phyloP scores from a whole-genome alignment of 2,797 vertebrate species.

The Sparus aurata region DNA sequence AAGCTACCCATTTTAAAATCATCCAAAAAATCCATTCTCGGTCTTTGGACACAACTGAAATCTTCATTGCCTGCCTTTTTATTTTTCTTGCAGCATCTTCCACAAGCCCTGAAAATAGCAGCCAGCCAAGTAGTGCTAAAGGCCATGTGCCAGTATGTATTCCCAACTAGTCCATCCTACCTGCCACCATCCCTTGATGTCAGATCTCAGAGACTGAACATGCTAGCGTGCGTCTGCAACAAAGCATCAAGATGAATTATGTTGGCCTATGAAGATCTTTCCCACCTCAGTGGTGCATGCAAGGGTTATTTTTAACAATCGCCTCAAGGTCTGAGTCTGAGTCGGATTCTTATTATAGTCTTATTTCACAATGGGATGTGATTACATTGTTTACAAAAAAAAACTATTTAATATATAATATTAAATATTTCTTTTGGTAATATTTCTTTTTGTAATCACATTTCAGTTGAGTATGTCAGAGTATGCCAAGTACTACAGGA shows the following conservation, averaged over 20 bases:
- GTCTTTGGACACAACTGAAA: background rate
- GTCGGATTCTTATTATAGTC: too few relatives aligned
- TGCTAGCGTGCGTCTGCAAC: background rate
- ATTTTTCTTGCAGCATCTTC: background rate
- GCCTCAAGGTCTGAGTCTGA: background rate
- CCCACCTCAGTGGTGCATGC: too few relatives aligned
- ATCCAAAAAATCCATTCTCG: background rate
- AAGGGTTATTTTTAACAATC: background rate
- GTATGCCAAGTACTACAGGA: background rate
- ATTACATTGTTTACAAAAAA: too few relatives aligned
- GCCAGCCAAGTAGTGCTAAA: background rate
- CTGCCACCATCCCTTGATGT: background rate
- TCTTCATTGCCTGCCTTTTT: background rate
- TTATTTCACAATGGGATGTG: too few relatives aligned
- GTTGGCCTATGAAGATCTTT: background rate
- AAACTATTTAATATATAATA: too few relatives aligned
- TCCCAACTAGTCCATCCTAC: background rate
- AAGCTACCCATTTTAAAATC: background rate
- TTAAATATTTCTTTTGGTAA: too few relatives aligned
- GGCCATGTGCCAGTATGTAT: background rate
- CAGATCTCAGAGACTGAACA: background rate
- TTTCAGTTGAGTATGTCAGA: background rate
- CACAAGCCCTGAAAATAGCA: background rate
- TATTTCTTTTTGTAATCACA: too few relatives aligned
- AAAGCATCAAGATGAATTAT: conserved; percentile 1